Base-by-base conservation (phyloP, 2,888 invertebrate genomes). In the Xestia ashworthii region DNA sequence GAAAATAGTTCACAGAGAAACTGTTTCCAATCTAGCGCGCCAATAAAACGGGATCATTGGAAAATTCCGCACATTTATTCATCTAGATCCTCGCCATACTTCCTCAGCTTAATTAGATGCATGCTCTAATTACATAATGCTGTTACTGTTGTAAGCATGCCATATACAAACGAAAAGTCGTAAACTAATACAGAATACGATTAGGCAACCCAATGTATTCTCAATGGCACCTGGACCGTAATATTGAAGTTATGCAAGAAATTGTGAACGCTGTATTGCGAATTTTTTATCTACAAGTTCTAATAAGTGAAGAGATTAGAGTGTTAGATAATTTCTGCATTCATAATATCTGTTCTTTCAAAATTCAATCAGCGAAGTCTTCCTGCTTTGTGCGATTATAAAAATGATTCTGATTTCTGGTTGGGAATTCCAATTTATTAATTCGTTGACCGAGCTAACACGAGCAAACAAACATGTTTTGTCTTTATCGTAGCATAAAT, bases 181-280 rank as follows among this genome's bases (percentile, higher is more conserved):
- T 89, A 88, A 91, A 91, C 89, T 89, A 90, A 92, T 92, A 87
- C 86, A 88, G 90, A 89, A 91, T 90, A 90, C 90, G 88, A 93
- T 95, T 94, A 90, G 86, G 92, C 89, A 95, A 95, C 90, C 70
- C 82, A 82, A 90, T 90, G 88, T 91, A 93, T 93, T 92, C 93
- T 93, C 90, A 90, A 93, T 92, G 90, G 90, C 91, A 92, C 91
- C 91, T 92, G 90, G 90, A 92, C 91, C 90, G 92, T 92, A 90
- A 88, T 89, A 88, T 88, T 71, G 80, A 75, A 19, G 87, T 94
- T 94, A 92, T 89, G 92, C 91, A 93, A 94, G 84, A 82, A 83
- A 83, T 83, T 84, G 87, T 89, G 85, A 85, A 81, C 85, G 84
- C 85, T 85, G 87, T 84, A 82, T 87, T 87, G 82, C 79, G 73